Evolutionary conservation across 2,113 vertebrate species (phyloP).

Genomic region (Phyllostomus hastatus): DNA sequence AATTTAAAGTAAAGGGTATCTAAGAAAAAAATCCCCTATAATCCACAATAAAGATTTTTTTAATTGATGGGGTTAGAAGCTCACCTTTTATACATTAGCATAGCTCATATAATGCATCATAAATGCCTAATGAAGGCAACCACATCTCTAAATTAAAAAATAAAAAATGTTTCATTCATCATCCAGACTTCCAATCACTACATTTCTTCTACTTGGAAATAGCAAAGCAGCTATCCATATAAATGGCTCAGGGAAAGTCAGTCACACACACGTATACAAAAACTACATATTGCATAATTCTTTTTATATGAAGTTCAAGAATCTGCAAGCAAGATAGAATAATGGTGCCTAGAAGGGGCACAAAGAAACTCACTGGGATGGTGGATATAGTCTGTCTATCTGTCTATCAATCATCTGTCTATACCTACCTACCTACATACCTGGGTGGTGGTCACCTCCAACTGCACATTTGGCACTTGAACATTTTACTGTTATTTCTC

Average conservation of each 20-base stretch:
- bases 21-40: conserved; percentile 4
- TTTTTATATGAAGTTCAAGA: neutral
- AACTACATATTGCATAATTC: neutral
- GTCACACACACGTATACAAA: neutral
- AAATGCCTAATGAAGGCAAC: neutral
- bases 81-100: neutral
- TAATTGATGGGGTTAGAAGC: neutral
- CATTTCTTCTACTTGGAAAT: conserved; percentile 30
- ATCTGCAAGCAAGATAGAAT: neutral
- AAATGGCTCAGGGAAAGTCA: neutral
- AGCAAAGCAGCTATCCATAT: neutral
- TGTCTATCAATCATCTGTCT: too few relatives aligned
- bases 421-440: neutral
- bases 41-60: neutral
- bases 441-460: neutral
- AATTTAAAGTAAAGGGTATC: neutral
- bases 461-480: neutral
- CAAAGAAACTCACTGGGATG: neutral
- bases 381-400: neutral
- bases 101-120: neutral
- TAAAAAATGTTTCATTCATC: neutral
- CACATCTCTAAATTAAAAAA: neutral
- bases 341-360: neutral
- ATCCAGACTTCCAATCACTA: neutral
- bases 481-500: neutral